These are phyloP conservation scores for Gambelia wislizenii DNA, from an alignment of 2,797 vertebrate genomes.

Conservation along the genomic window DNA sequence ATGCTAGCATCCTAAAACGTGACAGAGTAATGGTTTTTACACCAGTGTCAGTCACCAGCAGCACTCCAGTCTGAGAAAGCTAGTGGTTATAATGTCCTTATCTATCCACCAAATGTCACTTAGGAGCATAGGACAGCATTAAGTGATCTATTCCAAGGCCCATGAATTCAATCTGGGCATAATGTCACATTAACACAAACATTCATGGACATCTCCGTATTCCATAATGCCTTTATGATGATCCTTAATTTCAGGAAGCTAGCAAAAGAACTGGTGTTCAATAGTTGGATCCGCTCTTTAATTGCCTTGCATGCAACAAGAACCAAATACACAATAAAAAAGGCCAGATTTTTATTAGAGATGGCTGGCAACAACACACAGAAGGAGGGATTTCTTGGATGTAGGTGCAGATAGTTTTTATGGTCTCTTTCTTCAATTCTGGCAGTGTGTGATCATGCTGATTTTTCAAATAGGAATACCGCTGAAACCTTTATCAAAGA, in stretches of 20 bases:
- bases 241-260: constrained; percentile 29
- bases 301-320: constrained; percentile 2
- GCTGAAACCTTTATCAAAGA: background rate
- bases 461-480: background rate
- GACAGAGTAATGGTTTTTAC: no score
- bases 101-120: background rate
- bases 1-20: no score
- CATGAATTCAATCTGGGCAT: constrained; percentile 69
- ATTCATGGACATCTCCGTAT: constrained; percentile 69
- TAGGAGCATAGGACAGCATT: background rate
- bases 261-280: constrained; percentile 28
- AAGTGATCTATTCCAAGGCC: constrained; percentile 14
- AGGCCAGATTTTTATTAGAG: constrained; percentile 23
- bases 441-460: background rate
- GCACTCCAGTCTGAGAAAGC: no score
- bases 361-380: background rate
- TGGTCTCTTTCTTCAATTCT: background rate
- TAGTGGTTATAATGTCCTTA: background rate
- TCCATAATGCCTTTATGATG: constrained; percentile 65
- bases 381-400: background rate
- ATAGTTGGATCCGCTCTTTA: constrained; percentile 32
- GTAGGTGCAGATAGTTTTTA: background rate
- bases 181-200: constrained; percentile 70
- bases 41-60: no score
- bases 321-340: background rate